Evolutionary conservation across 2,888 invertebrate genomes (phyloP).

Genomic region (Caenorhabditis japonica): DNA sequence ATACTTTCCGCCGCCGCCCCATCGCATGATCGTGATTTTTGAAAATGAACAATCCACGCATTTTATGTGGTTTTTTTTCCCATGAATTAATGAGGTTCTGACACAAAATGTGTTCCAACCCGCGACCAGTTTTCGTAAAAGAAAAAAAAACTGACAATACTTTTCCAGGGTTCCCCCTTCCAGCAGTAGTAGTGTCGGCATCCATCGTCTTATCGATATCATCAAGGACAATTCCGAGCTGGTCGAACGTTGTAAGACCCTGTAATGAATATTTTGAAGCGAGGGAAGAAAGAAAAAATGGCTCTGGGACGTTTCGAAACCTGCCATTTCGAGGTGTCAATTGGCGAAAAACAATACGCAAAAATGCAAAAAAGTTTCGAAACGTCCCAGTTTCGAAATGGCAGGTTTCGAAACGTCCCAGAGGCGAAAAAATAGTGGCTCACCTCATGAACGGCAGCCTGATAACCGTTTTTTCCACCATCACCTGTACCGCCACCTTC

Average conservation of each 20-base stretch:
- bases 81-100: constrained; percentile 13
- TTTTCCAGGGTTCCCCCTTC: constrained; percentile 26
- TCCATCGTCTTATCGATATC: constrained; percentile 40
- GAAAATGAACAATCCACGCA: constrained; percentile 7
- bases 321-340: no score
- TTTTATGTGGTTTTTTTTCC: background rate
- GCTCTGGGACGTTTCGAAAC: no score
- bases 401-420: no score
- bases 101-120: background rate
- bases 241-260: constrained; percentile 44
- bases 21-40: constrained; percentile 23
- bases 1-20: constrained; percentile 1
- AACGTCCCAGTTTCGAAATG: no score
- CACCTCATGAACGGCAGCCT: constrained; percentile 45
- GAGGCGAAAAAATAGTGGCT: constrained; percentile 10
- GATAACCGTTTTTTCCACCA: constrained; percentile 37
- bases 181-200: constrained; percentile 20
- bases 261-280: constrained; percentile 7
- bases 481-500: constrained; percentile 34
- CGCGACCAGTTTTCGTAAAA: constrained; percentile 15
- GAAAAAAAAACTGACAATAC: constrained; percentile 38
- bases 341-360: no score
- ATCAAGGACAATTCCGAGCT: constrained; percentile 42
- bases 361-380: no score
- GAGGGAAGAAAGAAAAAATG: no score